phyloP scores from a whole-genome alignment of 2,113 vertebrate genomes.

The Chlorodrepanis virens region DNA sequence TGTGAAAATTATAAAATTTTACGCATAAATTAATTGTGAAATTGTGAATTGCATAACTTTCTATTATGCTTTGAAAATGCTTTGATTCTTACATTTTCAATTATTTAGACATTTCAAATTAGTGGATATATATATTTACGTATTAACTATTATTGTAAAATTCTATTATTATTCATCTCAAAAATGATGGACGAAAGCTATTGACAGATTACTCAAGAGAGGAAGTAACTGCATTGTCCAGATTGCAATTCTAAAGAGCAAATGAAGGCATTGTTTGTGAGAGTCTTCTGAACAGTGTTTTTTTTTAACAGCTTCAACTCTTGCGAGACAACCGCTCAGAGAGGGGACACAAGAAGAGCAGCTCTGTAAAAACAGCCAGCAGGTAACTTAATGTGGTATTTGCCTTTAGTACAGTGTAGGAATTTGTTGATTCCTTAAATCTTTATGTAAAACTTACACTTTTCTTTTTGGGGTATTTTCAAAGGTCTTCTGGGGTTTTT shows the following conservation, averaged over 20 bases:
- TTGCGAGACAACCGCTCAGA: constrained; percentile 88
- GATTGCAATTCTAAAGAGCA: background rate
- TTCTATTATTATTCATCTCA: background rate
- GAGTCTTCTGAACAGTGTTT: background rate
- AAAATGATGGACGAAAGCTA: background rate
- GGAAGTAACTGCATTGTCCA: background rate
- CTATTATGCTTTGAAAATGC: background rate
- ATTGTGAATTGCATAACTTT: background rate
- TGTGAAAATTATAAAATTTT: background rate
- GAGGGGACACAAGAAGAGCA: constrained; percentile 89
- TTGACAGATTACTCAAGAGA: background rate
- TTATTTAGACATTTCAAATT: background rate
- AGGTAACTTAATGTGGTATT: constrained; percentile 74
- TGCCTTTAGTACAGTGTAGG: background rate
- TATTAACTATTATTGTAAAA: background rate
- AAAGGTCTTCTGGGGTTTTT: accelerated
- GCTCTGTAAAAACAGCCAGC: constrained; percentile 90
- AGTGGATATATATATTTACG: background rate
- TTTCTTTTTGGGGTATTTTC: background rate
- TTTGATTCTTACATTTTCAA: background rate
- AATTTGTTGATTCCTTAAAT: background rate
- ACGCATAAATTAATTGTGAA: background rate
- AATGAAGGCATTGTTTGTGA: constrained; percentile 8
- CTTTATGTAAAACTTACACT: background rate
- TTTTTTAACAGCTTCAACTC: constrained; percentile 73